Percentiles rank a stretch among this genome's conserved stretches.
phyloP scores from a whole-genome alignment of 2,113 vertebrate genomes.

The Gnathonemus longibarbis region DNA sequence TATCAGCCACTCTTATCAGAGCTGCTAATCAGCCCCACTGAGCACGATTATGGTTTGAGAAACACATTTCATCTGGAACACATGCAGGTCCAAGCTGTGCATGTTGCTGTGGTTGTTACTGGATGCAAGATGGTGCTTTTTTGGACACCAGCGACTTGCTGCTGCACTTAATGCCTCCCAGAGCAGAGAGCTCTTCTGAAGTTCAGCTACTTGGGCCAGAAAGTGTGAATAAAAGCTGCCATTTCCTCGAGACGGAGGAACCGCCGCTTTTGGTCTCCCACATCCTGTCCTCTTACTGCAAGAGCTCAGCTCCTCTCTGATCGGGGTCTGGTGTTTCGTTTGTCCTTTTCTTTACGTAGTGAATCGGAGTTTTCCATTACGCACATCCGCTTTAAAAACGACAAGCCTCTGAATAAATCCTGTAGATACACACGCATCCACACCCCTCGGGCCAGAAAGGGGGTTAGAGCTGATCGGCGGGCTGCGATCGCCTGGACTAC shows the following conservation, averaged over 20 bases:
- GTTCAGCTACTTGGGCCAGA: neutral
- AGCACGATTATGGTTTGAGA: neutral
- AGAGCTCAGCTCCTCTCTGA: neutral
- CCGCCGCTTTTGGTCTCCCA: neutral
- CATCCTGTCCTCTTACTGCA: constrained; percentile 27
- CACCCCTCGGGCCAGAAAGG: neutral
- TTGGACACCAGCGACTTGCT: neutral
- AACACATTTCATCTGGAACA: neutral
- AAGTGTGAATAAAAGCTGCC: neutral
- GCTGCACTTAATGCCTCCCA: neutral
- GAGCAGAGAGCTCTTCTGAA: neutral
- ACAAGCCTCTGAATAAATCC: neutral
- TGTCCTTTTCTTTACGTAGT: neutral
- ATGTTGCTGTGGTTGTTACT: neutral
- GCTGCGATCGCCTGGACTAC: neutral
- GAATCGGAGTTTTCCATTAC: neutral
- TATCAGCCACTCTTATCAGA: neutral
- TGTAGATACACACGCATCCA: neutral
- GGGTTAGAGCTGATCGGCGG: neutral
- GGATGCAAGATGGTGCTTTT: neutral
- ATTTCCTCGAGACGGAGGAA: neutral
- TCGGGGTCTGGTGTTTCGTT: neutral
- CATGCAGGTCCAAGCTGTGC: neutral
- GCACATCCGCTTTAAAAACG: neutral
- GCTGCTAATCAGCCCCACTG: neutral